Evolutionary conservation across 2,888 invertebrate genomes (phyloP).

Genomic region (Pristionchus arcanus): DNA sequence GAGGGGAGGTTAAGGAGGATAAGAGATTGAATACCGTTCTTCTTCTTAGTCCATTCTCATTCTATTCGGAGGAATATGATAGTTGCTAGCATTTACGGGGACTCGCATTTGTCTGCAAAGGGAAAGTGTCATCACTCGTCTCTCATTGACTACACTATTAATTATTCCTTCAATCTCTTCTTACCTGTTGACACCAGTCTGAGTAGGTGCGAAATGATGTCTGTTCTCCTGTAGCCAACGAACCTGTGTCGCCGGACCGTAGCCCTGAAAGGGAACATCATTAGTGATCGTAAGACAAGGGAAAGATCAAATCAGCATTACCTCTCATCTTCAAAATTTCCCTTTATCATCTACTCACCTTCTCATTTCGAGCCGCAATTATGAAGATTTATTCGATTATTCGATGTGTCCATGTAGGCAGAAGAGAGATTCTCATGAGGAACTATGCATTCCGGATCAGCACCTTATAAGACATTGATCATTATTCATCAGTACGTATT

Average conservation of each 20-base stretch:
- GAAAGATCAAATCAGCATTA: no score
- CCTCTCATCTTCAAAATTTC: neutral
- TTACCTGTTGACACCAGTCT: neutral
- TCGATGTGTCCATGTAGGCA: constrained; percentile 92
- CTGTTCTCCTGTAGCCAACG: constrained; percentile 95
- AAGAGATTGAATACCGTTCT: neutral
- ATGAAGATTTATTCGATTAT: constrained; percentile 97
- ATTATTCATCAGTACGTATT: no score
- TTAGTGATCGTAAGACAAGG: neutral
- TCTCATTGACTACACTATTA: neutral
- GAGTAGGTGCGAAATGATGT: neutral
- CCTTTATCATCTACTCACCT: constrained; percentile 80
- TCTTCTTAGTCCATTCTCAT: constrained; percentile 55
- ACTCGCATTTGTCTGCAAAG: constrained; percentile 39
- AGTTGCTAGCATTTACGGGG: constrained; percentile 24
- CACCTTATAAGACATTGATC: constrained; percentile 83
- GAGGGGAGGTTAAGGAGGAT: neutral
- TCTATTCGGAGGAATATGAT: constrained; percentile 51
- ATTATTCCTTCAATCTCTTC: neutral
- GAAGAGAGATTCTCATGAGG: constrained; percentile 89
- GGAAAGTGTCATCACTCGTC: neutral
- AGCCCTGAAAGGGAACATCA: constrained; percentile 83
- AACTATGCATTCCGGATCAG: constrained; percentile 93
- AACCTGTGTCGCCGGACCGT: constrained; percentile 99
- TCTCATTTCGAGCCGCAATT: constrained; percentile 97